Percentiles rank a stretch among this genome's conserved stretches.
Conservation (phyloP, 2,113 vertebrate genomes). For the Saccopteryx leptura region DNA sequence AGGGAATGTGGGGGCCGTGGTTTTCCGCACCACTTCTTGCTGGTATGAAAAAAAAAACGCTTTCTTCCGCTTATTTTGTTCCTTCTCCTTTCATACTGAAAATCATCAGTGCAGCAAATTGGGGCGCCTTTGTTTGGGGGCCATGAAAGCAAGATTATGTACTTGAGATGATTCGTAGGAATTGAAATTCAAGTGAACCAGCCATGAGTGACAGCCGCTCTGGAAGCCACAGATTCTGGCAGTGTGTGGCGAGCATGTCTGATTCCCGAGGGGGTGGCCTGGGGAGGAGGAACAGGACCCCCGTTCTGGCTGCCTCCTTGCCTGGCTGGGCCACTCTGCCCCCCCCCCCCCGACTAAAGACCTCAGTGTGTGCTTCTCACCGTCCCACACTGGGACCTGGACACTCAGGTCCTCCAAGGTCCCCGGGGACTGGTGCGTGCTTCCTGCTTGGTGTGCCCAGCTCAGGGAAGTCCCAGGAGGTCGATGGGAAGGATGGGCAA, state of each 20-base stretch:
- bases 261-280: background rate
- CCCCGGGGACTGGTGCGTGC: background rate
- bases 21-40: background rate
- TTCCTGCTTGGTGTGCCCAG: background rate
- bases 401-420: background rate
- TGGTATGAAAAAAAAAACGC: no score
- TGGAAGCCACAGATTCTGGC: slow-evolving; percentile 52
- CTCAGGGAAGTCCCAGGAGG: background rate
- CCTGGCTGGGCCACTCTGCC: background rate
- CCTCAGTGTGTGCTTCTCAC: no score
- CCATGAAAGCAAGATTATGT: background rate
- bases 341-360: no score
- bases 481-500: background rate
- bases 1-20: rapidly evolving
- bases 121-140: background rate
- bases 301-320: background rate
- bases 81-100: background rate
- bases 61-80: background rate
- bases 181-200: slow-evolving; percentile 56
- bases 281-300: background rate
- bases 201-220: background rate
- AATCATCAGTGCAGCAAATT: background rate
- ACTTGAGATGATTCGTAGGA: slow-evolving; percentile 37
- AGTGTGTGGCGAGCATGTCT: background rate
- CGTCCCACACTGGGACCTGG: no score